Evolutionary conservation across 2,888 invertebrate genomes (phyloP).

Genomic region (Phyllotreta striolata): DNA sequence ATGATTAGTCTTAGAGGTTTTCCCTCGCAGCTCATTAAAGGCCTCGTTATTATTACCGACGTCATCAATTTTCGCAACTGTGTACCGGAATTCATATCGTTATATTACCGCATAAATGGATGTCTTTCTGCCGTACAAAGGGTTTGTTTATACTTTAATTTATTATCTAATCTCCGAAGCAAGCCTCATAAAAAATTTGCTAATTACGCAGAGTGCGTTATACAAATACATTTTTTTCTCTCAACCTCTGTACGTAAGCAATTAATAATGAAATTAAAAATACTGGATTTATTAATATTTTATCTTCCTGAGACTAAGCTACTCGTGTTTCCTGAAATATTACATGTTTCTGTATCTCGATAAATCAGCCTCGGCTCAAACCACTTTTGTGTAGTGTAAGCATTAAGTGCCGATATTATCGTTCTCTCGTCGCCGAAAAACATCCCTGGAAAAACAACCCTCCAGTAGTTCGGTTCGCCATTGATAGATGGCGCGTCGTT

Average conservation of each 20-base stretch:
- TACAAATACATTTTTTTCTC: too few relatives aligned
- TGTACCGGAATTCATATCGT: slow-evolving; percentile 57
- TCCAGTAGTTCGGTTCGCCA: slow-evolving; percentile 39
- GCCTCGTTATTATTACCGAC: slow-evolving; percentile 58
- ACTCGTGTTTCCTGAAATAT: slow-evolving; percentile 21
- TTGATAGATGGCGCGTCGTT: slow-evolving; percentile 54
- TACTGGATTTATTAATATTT: background rate
- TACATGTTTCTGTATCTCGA: slow-evolving; percentile 32
- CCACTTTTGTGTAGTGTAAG: slow-evolving; percentile 27
- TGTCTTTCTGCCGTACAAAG: slow-evolving; percentile 30
- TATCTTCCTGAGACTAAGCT: background rate
- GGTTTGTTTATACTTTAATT: background rate
- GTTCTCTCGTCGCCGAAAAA: slow-evolving; percentile 39
- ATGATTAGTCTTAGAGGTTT: slow-evolving; percentile 61
- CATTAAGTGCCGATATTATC: slow-evolving; percentile 47
- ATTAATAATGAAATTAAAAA: background rate
- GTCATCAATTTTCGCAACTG: slow-evolving; percentile 60
- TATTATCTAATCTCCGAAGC: too few relatives aligned
- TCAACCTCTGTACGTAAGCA: too few relatives aligned
- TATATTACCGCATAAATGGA: slow-evolving; percentile 56
- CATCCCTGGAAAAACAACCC: slow-evolving; percentile 42
- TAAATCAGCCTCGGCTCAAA: slow-evolving; percentile 22
- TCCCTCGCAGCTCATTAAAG: slow-evolving; percentile 59
- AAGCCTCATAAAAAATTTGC: too few relatives aligned
- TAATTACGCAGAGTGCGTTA: too few relatives aligned